phyloP scores from a whole-genome alignment of 2,113 vertebrate genomes.

The Nycticorax nycticorax region DNA sequence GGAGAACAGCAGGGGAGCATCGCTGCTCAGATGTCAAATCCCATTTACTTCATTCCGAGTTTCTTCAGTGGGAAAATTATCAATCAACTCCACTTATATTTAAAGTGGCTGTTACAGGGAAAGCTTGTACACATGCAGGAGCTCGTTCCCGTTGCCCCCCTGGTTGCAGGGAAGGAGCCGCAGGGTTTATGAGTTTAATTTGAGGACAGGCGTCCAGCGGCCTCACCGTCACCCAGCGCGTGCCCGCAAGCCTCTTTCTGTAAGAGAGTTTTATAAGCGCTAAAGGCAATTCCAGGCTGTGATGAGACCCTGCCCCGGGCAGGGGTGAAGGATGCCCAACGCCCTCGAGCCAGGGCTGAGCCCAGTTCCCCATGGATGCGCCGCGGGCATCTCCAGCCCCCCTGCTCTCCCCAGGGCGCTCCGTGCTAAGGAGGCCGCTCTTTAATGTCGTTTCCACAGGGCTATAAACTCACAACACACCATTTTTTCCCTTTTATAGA shows the following conservation, averaged over 20 bases:
- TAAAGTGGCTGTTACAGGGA: background rate
- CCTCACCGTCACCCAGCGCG: rapidly evolving
- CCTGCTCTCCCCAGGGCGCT: background rate
- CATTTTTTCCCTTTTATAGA: conserved; percentile 55
- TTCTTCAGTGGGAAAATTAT: background rate
- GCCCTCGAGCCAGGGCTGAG: background rate
- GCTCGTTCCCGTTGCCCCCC: background rate
- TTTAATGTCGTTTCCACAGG: conserved; percentile 32
- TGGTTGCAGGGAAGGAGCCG: background rate
- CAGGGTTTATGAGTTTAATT: background rate
- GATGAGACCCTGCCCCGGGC: rapidly evolving
- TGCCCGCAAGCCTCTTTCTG: rapidly evolving
- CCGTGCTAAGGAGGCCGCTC: background rate
- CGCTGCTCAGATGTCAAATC: background rate
- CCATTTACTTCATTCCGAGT: background rate
- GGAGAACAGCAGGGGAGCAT: background rate
- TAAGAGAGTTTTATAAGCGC: rapidly evolving
- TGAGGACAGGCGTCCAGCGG: background rate
- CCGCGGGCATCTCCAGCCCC: background rate
- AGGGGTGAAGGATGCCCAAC: background rate
- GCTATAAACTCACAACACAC: conserved; percentile 47
- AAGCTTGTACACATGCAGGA: background rate
- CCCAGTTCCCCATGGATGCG: background rate
- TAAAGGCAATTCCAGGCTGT: rapidly evolving
- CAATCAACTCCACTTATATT: background rate